Evolutionary conservation across 2,888 invertebrate genomes (phyloP).

Genomic region (Hanleya hanleyi): DNA sequence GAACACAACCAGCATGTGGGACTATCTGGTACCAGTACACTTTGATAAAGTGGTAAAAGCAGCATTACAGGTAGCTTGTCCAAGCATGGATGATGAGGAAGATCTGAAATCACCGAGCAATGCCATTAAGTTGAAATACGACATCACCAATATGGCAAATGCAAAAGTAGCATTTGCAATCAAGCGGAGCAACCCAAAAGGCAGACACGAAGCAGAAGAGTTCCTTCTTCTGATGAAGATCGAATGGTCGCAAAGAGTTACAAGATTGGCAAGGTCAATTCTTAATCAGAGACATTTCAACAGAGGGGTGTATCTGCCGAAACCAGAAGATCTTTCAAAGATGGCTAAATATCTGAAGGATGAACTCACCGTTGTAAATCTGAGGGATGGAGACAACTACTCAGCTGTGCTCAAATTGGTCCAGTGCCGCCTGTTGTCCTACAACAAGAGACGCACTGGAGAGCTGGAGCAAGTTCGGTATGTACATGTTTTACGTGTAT

Average conservation of each 20-base stretch:
- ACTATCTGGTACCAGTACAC: slow-evolving; percentile 25
- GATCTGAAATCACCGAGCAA: slow-evolving; percentile 33
- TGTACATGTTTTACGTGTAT: too few relatives aligned
- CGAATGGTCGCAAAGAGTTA: slow-evolving; percentile 29
- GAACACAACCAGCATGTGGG: too few relatives aligned
- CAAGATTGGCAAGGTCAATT: slow-evolving; percentile 33
- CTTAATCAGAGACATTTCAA: slow-evolving; percentile 27
- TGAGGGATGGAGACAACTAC: too few relatives aligned
- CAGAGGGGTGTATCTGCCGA: too few relatives aligned
- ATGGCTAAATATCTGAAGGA: too few relatives aligned
- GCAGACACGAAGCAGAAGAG: slow-evolving; percentile 28
- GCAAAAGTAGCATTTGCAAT: slow-evolving; percentile 30
- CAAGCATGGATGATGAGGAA: slow-evolving; percentile 24
- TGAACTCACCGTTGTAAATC: too few relatives aligned
- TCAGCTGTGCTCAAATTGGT: too few relatives aligned
- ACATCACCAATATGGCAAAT: slow-evolving; percentile 25
- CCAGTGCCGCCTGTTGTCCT: too few relatives aligned
- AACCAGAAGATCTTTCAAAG: too few relatives aligned
- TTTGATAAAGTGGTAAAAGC: slow-evolving; percentile 32
- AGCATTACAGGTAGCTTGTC: slow-evolving; percentile 22
- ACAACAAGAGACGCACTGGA: too few relatives aligned
- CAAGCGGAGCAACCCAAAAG: slow-evolving; percentile 13
- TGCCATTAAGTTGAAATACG: slow-evolving; percentile 32
- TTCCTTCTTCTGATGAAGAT: slow-evolving; percentile 35
- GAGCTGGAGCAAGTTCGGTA: too few relatives aligned